These are phyloP conservation scores for Amphipyra tragopoginis DNA, from an alignment of 2,888 invertebrate genomes.

Conservation along the genomic window DNA sequence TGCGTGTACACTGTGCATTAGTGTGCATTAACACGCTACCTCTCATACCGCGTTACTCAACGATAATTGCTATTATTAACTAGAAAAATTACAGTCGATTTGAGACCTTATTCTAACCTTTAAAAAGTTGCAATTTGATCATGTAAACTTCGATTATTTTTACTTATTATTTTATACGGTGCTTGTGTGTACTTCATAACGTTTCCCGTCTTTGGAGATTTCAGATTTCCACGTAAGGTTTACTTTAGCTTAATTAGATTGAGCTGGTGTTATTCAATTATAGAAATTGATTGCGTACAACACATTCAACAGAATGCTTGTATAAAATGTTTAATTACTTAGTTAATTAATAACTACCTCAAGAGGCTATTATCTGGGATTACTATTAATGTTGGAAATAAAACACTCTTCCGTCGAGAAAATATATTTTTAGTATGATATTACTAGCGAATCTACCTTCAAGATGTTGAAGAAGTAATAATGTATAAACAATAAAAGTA, in stretches of 20 bases:
- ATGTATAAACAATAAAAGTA: too few relatives aligned
- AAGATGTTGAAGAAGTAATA: too few relatives aligned
- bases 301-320: not conserved
- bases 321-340: not conserved
- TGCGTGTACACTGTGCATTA: conserved; percentile 75
- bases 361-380: not conserved
- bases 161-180: conserved; percentile 58
- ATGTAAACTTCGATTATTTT: conserved; percentile 40
- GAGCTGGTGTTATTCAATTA: conserved; percentile 21
- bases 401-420: too few relatives aligned
- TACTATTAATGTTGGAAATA: too few relatives aligned
- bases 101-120: conserved; percentile 48
- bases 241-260: conserved; percentile 42
- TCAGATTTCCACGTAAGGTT: conserved; percentile 46
- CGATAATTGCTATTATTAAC: conserved; percentile 74
- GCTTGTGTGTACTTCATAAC: conserved; percentile 53
- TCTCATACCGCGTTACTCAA: conserved; percentile 65
- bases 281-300: conserved; percentile 20
- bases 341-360: not conserved
- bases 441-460: too few relatives aligned
- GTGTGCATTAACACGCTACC: conserved; percentile 71
- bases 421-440: too few relatives aligned
- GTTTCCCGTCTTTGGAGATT: conserved; percentile 57
- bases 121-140: conserved; percentile 45
- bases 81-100: conserved; percentile 45